Percentiles rank a stretch among this genome's conserved stretches.
phyloP scores from a whole-genome alignment of 2,113 vertebrate genomes.

The Todiramphus saurophagus region DNA sequence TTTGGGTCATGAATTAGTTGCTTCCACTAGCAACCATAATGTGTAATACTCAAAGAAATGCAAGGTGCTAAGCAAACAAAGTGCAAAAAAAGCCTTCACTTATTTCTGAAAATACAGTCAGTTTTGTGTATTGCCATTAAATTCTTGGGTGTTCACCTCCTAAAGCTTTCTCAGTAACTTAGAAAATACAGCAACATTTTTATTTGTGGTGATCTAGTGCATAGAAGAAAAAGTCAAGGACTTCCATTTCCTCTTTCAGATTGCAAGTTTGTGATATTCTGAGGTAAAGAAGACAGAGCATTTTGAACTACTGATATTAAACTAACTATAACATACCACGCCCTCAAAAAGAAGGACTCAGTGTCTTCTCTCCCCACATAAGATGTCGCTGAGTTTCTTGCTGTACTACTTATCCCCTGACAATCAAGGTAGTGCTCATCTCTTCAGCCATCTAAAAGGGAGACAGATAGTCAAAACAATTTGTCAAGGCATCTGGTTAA shows the following conservation, averaged over 20 bases:
- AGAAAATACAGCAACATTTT: background rate
- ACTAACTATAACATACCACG: background rate
- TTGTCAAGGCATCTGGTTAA: conserved; percentile 8
- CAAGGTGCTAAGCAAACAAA: conserved; percentile 4
- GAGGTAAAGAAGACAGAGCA: background rate
- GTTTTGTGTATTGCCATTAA: background rate
- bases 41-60: background rate
- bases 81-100: background rate
- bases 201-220: background rate
- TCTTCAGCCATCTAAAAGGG: background rate
- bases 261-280: background rate
- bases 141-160: background rate
- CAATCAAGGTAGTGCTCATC: background rate
- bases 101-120: background rate
- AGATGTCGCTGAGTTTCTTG: background rate
- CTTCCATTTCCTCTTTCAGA: background rate
- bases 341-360: background rate
- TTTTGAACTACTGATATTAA: background rate
- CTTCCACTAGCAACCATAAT: background rate
- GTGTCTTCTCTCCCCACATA: background rate
- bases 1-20: background rate
- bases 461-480: background rate
- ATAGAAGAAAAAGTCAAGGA: background rate
- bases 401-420: background rate
- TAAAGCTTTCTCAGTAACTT: background rate